A percentile compares a stretch with the other conserved stretches of the same genome.
These are phyloP conservation scores for Megalurothrips usitatus DNA, from an alignment of 2,888 invertebrate genomes.

Conservation along the genomic window DNA sequence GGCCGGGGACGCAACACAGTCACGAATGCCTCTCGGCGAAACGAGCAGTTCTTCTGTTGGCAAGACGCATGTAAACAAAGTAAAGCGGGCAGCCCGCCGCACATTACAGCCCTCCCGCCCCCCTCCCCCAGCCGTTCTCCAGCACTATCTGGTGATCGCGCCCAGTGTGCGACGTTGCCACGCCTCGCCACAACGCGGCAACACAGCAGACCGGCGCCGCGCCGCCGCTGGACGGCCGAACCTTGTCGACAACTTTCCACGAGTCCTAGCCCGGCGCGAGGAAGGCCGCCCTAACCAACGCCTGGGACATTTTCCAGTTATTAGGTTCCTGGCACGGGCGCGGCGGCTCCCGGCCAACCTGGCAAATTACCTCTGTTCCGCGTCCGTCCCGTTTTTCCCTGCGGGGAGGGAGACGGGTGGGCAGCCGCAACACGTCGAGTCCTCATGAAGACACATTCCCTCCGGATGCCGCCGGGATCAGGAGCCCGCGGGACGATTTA, in stretches of 20 bases:
- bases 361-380: conserved; percentile 6
- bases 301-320: conserved; percentile 16
- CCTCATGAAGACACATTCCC: too few species aligned
- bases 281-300: background rate
- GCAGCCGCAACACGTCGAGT: background rate
- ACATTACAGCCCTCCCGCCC: conserved; percentile 29
- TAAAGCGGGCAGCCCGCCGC: conserved; percentile 20
- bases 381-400: background rate
- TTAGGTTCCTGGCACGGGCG: conserved; percentile 10
- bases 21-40: too few species aligned
- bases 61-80: conserved; percentile 19
- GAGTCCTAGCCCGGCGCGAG: background rate
- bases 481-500: background rate
- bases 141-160: background rate
- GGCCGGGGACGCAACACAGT: background rate
- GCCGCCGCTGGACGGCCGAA: background rate
- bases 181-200: background rate
- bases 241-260: background rate
- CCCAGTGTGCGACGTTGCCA: background rate
- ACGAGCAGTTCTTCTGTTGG: background rate
- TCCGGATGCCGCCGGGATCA: too few species aligned
- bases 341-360: background rate
- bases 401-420: background rate
- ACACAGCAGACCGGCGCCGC: background rate
- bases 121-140: background rate